These are phyloP conservation scores for Syritta pipiens DNA, from an alignment of 2,888 invertebrate species.

Conservation along the genomic window DNA sequence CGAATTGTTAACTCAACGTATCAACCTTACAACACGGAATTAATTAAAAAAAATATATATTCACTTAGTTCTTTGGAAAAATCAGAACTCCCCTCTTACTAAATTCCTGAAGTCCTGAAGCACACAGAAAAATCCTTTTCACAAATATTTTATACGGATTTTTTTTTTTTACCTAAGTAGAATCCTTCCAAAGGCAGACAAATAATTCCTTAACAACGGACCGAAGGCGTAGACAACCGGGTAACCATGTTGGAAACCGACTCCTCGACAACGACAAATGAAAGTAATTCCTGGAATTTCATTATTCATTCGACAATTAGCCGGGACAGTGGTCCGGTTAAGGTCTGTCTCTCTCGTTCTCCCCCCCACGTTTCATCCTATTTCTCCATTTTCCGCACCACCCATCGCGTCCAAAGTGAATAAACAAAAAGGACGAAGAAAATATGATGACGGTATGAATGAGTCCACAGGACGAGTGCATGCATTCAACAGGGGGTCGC, in stretches of 20 bases:
- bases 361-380: too few relatives aligned
- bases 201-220: slow-evolving; percentile 1
- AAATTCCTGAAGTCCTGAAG: neutral
- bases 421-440: too few relatives aligned
- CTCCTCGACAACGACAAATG: slow-evolving; percentile 15
- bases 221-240: neutral
- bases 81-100: neutral
- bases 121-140: slow-evolving; percentile 1
- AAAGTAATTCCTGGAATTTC: slow-evolving; percentile 26
- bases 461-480: too few relatives aligned
- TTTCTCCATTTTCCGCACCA: too few relatives aligned
- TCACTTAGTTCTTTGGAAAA: too few relatives aligned
- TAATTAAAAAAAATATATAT: too few relatives aligned
- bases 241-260: neutral
- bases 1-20: too few relatives aligned
- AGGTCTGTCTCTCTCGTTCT: too few relatives aligned
- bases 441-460: too few relatives aligned
- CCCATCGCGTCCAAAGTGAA: too few relatives aligned
- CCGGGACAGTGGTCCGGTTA: slow-evolving; percentile 4
- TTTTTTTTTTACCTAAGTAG: slow-evolving; percentile 13
- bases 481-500: too few relatives aligned
- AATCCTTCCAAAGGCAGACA: slow-evolving; percentile 1
- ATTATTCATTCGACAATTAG: slow-evolving; percentile 40
- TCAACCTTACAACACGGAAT: too few relatives aligned
- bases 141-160: slow-evolving; percentile 37